A percentile compares a stretch with the other conserved stretches of the same genome.
These are phyloP conservation scores for Brachymystax lenok DNA, from an alignment of 2,797 vertebrate species.

Conservation along the genomic window DNA sequence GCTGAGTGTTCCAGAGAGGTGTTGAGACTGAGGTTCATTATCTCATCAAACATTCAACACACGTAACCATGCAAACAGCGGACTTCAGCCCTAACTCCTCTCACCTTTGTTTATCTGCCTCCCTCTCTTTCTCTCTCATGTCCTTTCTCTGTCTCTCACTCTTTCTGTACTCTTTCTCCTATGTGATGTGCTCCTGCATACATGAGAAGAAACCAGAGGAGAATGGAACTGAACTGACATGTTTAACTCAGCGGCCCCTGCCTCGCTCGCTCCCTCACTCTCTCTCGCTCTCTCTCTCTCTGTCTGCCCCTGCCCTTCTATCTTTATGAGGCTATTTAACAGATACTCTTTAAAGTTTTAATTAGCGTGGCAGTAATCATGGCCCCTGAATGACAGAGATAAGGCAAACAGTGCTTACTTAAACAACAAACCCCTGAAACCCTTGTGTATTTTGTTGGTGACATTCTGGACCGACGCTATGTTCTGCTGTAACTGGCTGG, in stretches of 20 bases:
- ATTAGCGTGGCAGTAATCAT: slow-evolving; percentile 64
- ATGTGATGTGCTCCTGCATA: slow-evolving; percentile 11
- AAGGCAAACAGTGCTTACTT: slow-evolving; percentile 47
- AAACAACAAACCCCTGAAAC: slow-evolving; percentile 28
- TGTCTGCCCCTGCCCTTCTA: not conserved
- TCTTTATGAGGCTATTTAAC: slow-evolving; percentile 51
- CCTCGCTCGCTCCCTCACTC: not conserved
- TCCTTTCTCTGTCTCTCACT: not conserved
- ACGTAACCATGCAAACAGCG: slow-evolving; percentile 20
- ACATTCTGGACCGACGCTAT: slow-evolving; percentile 36
- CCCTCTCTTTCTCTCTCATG: not conserved
- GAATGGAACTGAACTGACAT: slow-evolving; percentile 13
- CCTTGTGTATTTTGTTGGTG: slow-evolving; percentile 37
- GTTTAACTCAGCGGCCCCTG: slow-evolving; percentile 33
- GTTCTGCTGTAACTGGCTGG: slow-evolving; percentile 47
- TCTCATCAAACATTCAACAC: slow-evolving; percentile 47
- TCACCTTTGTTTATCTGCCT: not conserved
- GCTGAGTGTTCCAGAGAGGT: slow-evolving; percentile 10
- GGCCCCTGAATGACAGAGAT: slow-evolving; percentile 65
- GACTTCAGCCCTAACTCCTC: not conserved
- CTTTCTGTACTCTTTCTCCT: slow-evolving; percentile 14
- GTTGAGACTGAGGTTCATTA: slow-evolving; percentile 6
- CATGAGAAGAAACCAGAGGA: slow-evolving; percentile 36
- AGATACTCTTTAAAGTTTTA: slow-evolving; percentile 58
- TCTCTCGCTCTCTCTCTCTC: not conserved